Base-by-base conservation (phyloP, 1,140 invertebrate species). In the Micrasema minimum region DNA sequence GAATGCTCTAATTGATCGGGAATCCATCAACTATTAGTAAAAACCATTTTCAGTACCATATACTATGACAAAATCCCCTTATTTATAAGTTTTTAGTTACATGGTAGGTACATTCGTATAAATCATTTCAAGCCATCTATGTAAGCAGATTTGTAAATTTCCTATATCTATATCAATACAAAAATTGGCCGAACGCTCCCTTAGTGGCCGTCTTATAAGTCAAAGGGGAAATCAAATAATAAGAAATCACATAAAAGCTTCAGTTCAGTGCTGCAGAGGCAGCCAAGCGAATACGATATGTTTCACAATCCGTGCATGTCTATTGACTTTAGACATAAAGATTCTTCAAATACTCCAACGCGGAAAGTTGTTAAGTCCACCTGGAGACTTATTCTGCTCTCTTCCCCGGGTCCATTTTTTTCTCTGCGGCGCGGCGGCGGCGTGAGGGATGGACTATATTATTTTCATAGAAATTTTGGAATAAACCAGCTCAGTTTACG, bases 271-370 rank as follows among this genome's bases (percentile, higher is more conserved):
- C 22, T 26, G 26, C 59, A 46, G 16, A 35, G 22, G 59, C 51
- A 64, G 59, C 43, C 41, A 37, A 71, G 50, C 61, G 61, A 57
- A 23, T 6, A 16, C 69, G 53, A 66, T 66, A 61, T 55, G 70
- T 72, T 50, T 61, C 70, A 57, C 62, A 72, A 66, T 61, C 51
- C 55, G 62, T 66, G 64, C 70, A 66, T 66, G 50, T 72, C 70
- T 72, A 72, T 72, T 72, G 70, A 66, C 62, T 72, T 66, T 57
- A 20, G 50, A 66, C 59, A 66, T 53, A 66, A 66, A 64, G 59
- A 64, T 66, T 66, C 64, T 66, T 66, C 64, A 50, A 64, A 64
- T 46, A 64, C 59, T 64, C 43, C 59, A 46, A 46, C 45, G 41
- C 59, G 41, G 59, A 46, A 64, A 64, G 59, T 46, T 59, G 55